Evolutionary conservation across 2,888 invertebrate species (phyloP).

Genomic region (Agonopterix subpropinquella): DNA sequence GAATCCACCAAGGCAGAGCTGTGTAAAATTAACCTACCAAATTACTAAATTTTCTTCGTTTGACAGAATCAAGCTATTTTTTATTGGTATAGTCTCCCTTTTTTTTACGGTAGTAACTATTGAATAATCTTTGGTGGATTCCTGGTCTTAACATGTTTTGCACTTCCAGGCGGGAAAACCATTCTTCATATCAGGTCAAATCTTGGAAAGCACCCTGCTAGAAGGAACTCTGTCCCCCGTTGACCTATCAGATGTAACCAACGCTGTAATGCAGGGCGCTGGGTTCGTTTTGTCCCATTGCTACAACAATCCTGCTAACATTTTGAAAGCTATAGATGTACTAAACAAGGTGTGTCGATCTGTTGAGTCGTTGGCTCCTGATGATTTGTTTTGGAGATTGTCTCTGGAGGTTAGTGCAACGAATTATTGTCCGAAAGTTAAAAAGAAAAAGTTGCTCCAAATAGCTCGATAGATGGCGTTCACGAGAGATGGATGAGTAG

Average conservation of each 20-base stretch:
- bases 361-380: conserved; percentile 17
- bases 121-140: too few relatives aligned
- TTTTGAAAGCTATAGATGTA: conserved; percentile 8
- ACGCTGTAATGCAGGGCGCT: conserved; percentile 24
- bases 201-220: conserved; percentile 21
- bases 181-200: conserved; percentile 28
- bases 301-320: too few relatives aligned
- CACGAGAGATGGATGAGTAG: too few relatives aligned
- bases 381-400: conserved; percentile 21
- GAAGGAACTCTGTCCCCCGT: conserved; percentile 12
- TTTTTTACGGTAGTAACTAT: too few relatives aligned
- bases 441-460: too few relatives aligned
- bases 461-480: too few relatives aligned
- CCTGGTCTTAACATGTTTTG: neutral
- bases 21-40: too few relatives aligned
- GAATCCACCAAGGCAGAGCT: too few relatives aligned
- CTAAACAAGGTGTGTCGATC: conserved; percentile 18
- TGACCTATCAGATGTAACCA: conserved; percentile 29
- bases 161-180: conserved; percentile 21
- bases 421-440: too few relatives aligned
- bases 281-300: conserved; percentile 16
- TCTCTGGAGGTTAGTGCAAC: conserved; percentile 9
- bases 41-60: too few relatives aligned
- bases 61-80: too few relatives aligned
- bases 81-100: too few relatives aligned